Evolutionary conservation across 2,888 invertebrate genomes (phyloP).

Genomic region (Nebria brevicollis): DNA sequence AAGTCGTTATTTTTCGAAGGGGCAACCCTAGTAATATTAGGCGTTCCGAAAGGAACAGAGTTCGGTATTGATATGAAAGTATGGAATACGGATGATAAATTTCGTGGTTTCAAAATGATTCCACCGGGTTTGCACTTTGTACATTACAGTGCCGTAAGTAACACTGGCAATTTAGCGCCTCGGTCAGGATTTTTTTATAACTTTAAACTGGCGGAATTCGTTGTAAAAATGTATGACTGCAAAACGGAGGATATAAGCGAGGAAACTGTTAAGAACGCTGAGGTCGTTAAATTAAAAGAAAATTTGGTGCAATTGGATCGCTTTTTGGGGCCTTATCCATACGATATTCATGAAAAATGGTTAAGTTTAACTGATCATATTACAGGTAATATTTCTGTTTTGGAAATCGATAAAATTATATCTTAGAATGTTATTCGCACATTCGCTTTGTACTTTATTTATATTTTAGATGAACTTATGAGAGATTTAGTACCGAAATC

Average conservation of each 20-base stretch:
- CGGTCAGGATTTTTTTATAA: slow-evolving; percentile 79
- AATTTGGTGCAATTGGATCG: slow-evolving; percentile 79
- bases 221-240: slow-evolving; percentile 89
- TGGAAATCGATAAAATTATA: not conserved
- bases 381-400: slow-evolving; percentile 63
- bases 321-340: slow-evolving; percentile 91
- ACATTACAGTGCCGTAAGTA: slow-evolving; percentile 81
- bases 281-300: slow-evolving; percentile 71
- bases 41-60: slow-evolving; percentile 90
- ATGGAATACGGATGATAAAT: slow-evolving; percentile 91
- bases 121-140: slow-evolving; percentile 96
- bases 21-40: slow-evolving; percentile 83
- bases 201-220: slow-evolving; percentile 83
- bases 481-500: slow-evolving; percentile 75
- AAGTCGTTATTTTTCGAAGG: slow-evolving; percentile 81
- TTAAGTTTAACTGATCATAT: slow-evolving; percentile 77
- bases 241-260: slow-evolving; percentile 78
- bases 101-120: slow-evolving; percentile 98
- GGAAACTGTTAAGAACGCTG: slow-evolving; percentile 73
- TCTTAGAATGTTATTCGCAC: not conserved
- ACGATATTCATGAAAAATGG: slow-evolving; percentile 89
- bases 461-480: slow-evolving; percentile 66
- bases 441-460: not conserved
- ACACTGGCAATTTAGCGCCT: slow-evolving; percentile 74
- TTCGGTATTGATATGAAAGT: slow-evolving; percentile 95